Base-by-base conservation (phyloP, 2,113 vertebrate genomes). In the Platichthys stellatus region DNA sequence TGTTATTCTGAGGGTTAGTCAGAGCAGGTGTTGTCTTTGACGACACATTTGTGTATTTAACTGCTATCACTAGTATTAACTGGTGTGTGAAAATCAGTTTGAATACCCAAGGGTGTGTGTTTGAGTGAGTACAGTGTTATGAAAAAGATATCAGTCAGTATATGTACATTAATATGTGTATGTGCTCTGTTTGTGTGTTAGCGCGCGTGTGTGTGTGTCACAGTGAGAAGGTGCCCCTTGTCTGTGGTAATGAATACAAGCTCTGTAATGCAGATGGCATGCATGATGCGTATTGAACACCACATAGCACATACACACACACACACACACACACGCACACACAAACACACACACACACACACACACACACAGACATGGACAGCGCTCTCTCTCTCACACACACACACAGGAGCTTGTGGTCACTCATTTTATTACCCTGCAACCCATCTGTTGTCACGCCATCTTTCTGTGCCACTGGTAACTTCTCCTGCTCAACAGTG, bases 231-330 rank as follows among this genome's bases (percentile, higher is more conserved):
- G 66, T 43, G 60, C 62, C 65, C 21, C 45, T 21, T 82, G 24
- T 63, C 58, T 73, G 66, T 60, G 66, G 87, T 86, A 81, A 87
- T 84, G 72, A 86, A 85, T 76, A 66, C 74, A 86, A 84, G 78
- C 61, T 5, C 20, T 80, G 79, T 82, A 81, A 88, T 87, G 82
- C 76, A 77, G 64, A 31, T 74, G 82, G 83, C 60, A 88, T 69
- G 62, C 63, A 67, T 43, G 40, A 11, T 43, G 72, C 66, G 65
- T 53, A 69, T 63, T 65, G 45, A 72, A n/a, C 23, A 62, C 38
- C 58, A 43, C 70, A 74, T 70, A 74, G 69, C 69, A 86, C 60
- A 28, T 58, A 54, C 66, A 69, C 17, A 61, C 40, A 43, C 40
- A 43, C 38, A 40, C 38, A 11, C 38, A 40, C 31, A 35, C 31